phyloP scores from a whole-genome alignment of 2,113 vertebrate species.

The Pollachius pollachius region DNA sequence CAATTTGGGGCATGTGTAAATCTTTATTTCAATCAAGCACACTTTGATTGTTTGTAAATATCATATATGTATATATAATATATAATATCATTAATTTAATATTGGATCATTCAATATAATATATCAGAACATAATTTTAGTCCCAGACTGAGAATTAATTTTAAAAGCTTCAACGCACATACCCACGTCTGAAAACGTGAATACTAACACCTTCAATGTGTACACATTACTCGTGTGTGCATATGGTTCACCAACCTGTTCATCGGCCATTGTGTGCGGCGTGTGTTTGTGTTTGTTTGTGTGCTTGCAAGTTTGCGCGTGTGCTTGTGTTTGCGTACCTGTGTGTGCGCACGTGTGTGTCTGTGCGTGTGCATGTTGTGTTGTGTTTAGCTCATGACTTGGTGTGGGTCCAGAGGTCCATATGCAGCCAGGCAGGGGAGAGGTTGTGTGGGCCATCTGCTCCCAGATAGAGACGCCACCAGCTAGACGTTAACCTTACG shows the following conservation, averaged over 20 bases:
- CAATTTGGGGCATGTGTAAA: too few relatives aligned
- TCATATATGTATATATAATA: too few relatives aligned
- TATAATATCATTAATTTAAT: too few relatives aligned
- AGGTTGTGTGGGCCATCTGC: slow-evolving; percentile 61
- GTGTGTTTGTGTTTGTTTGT: background rate
- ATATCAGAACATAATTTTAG: too few relatives aligned
- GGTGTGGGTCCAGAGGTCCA: slow-evolving; percentile 59
- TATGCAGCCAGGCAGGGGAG: slow-evolving; percentile 56
- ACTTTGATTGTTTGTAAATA: too few relatives aligned
- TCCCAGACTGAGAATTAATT: too few relatives aligned
- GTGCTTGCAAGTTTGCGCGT: background rate
- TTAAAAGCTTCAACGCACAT: background rate
- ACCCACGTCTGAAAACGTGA: background rate
- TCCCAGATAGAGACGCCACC: slow-evolving; percentile 46
- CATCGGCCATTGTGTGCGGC: background rate
- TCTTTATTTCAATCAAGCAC: too few relatives aligned
- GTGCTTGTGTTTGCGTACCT: background rate
- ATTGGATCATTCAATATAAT: too few relatives aligned
- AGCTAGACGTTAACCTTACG: slow-evolving; percentile 52
- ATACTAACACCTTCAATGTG: background rate
- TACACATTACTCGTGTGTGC: background rate
- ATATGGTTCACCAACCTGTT: background rate
- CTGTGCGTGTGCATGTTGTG: background rate
- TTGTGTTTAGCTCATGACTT: slow-evolving; percentile 27
- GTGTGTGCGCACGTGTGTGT: background rate